Conservation (phyloP, 2,113 vertebrate species). For the Apodemus speciosus region DNA sequence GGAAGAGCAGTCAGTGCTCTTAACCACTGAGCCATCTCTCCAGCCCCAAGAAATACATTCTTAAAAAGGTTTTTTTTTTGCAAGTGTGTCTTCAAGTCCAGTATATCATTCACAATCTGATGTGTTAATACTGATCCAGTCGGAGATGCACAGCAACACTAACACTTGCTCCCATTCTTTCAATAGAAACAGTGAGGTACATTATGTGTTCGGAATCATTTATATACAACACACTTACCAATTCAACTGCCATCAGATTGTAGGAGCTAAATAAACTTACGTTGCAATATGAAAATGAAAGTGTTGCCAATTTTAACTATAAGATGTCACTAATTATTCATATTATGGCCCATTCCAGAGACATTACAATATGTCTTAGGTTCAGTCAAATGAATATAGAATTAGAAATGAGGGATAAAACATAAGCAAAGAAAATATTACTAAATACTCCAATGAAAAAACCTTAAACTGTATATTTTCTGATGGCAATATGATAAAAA, state of each 20-base stretch:
- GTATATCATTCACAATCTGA: not conserved
- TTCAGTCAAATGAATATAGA: slow-evolving; percentile 18
- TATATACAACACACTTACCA: slow-evolving; percentile 14
- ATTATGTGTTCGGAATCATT: slow-evolving; percentile 5
- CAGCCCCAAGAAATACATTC: not conserved
- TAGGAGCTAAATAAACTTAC: slow-evolving; percentile 11
- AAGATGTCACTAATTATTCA: slow-evolving; percentile 18
- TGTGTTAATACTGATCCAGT: not conserved
- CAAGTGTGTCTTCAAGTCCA: slow-evolving; percentile 1
- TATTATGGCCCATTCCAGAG: not conserved
- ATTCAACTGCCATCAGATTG: not conserved
- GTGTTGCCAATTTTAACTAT: slow-evolving; percentile 4
- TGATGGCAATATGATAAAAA: slow-evolving; percentile 17
- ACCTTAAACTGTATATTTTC: not conserved
- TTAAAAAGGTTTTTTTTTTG: not conserved
- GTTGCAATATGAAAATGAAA: slow-evolving; percentile 11
- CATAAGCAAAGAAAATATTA: slow-evolving; percentile 50
- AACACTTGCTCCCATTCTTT: slow-evolving; percentile 25
- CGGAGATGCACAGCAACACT: not conserved
- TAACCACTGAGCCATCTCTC: no score
- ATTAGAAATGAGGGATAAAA: slow-evolving; percentile 30
- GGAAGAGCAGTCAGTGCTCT: no score
- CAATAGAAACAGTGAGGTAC: slow-evolving; percentile 3
- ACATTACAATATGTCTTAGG: slow-evolving; percentile 50
- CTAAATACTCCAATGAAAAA: slow-evolving; percentile 5